phyloP scores from a whole-genome alignment of 2,113 vertebrate species.

The Reinhardtius hippoglossoides region DNA sequence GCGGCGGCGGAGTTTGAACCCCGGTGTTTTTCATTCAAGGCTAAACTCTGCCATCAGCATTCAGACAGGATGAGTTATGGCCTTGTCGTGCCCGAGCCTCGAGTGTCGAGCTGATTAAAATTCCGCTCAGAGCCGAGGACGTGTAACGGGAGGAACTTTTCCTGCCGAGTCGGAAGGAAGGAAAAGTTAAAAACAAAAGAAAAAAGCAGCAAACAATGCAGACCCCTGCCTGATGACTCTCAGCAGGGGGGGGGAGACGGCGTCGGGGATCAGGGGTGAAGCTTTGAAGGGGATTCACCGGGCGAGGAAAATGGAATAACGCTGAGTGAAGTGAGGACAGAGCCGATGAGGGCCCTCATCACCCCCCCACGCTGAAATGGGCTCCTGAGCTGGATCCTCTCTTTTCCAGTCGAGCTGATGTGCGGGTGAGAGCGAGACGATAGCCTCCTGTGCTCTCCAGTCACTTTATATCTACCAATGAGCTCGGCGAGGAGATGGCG shows the following conservation, averaged over 20 bases:
- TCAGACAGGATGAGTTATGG: constrained; percentile 66
- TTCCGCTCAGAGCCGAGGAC: constrained; percentile 29
- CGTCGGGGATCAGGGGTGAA: constrained; percentile 7
- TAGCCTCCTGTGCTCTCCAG: constrained; percentile 48
- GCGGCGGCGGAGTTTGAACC: constrained; percentile 27
- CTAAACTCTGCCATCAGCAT: constrained; percentile 65
- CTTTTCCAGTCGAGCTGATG: constrained; percentile 33
- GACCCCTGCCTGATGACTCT: background rate
- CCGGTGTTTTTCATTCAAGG: constrained; percentile 49
- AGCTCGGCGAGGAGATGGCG: constrained; percentile 34
- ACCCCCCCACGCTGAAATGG: background rate
- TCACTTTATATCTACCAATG: constrained; percentile 61
- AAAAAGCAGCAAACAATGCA: constrained; percentile 15
- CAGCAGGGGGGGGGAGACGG: background rate
- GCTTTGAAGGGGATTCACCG: constrained; percentile 1
- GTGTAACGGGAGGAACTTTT: constrained; percentile 25
- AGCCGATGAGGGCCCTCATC: constrained; percentile 28
- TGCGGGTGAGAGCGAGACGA: constrained; percentile 47
- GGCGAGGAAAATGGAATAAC: background rate
- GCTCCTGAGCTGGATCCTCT: background rate
- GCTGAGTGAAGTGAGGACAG: constrained; percentile 25
- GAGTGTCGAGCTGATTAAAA: constrained; percentile 56
- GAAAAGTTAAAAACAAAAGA: constrained; percentile 9
- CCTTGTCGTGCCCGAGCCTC: constrained; percentile 39
- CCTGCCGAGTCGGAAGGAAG: constrained; percentile 13